phyloP scores from a whole-genome alignment of 2,888 invertebrate genomes.

The Chouioia cunea region DNA sequence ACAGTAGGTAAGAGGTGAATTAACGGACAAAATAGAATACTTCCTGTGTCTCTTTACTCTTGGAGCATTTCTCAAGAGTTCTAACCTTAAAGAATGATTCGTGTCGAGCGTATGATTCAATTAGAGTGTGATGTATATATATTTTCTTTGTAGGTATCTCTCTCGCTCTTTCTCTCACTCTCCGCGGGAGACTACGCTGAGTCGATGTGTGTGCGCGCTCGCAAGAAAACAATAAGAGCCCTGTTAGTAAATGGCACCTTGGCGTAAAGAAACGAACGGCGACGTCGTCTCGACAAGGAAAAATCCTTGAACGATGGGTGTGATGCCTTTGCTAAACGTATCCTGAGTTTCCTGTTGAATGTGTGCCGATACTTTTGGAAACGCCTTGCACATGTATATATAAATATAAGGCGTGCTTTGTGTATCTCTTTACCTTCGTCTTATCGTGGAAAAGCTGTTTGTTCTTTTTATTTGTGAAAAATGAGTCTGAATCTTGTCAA shows the following conservation, averaged over 20 bases:
- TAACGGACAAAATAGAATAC: neutral
- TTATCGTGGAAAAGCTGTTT: neutral
- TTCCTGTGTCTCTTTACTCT: neutral
- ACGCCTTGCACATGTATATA: constrained; percentile 4
- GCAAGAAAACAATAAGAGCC: constrained; percentile 32
- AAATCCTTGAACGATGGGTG: constrained; percentile 25
- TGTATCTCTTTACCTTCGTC: constrained; percentile 8
- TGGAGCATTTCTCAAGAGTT: neutral
- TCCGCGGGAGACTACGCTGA: constrained; percentile 4
- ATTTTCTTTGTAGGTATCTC: constrained; percentile 11
- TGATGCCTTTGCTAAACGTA: constrained; percentile 5
- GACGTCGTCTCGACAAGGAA: constrained; percentile 20
- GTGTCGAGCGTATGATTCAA: neutral
- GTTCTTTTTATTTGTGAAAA: constrained; percentile 44
- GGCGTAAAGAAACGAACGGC: constrained; percentile 1
- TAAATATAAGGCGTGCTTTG: constrained; percentile 4
- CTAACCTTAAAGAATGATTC: constrained; percentile 30
- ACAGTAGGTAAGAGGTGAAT: constrained; percentile 3
- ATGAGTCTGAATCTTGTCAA: constrained; percentile 66
- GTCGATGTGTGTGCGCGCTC: constrained; percentile 6
- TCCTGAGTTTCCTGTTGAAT: no score
- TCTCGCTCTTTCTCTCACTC: constrained; percentile 18
- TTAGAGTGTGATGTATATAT: neutral
- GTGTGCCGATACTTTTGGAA: no score
- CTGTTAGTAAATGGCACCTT: constrained; percentile 32